Conservation (phyloP, 92 coral and sea anemone species). For the Parazoanthus atlanticus region DNA sequence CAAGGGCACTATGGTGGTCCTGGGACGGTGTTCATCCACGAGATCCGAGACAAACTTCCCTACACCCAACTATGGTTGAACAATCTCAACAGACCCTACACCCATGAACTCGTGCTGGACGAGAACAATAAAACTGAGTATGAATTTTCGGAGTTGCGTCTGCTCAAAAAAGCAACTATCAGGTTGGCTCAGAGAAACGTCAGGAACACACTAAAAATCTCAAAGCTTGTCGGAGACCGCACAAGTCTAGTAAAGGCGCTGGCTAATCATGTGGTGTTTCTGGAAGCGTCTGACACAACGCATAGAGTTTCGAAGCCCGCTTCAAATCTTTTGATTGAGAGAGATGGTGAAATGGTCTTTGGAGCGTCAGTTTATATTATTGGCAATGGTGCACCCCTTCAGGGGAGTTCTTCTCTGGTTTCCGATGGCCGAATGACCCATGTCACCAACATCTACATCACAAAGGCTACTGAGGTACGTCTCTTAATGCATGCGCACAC, state of each 20-base stretch:
- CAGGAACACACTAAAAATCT: conserved; percentile 35
- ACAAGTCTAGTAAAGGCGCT: conserved; percentile 59
- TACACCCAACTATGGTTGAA: conserved; percentile 59
- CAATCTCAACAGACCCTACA: conserved; percentile 49
- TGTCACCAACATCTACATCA: conserved; percentile 55
- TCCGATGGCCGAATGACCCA: conserved; percentile 67
- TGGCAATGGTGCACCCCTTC: conserved; percentile 52
- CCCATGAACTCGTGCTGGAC: conserved; percentile 51
- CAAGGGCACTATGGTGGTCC: conserved; percentile 66
- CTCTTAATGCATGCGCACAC: conserved; percentile 56
- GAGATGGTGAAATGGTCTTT: conserved; percentile 56
- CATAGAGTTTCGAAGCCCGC: conserved; percentile 67
- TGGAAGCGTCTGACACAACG: conserved; percentile 61
- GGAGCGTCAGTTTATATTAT: conserved; percentile 64
- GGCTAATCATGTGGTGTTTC: conserved; percentile 53
- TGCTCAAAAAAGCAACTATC: conserved; percentile 48
- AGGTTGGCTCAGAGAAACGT: conserved; percentile 43
- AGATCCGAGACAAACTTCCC: conserved; percentile 43
- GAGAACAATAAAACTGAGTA: conserved; percentile 47
- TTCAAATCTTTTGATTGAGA: conserved; percentile 56
- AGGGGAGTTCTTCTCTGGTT: conserved; percentile 51
- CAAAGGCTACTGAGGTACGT: conserved; percentile 44
- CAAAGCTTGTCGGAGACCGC: conserved; percentile 64
- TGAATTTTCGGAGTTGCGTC: conserved; percentile 57
- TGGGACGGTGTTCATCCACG: conserved; percentile 58